Evolutionary conservation across 2,888 invertebrate genomes (phyloP).

Genomic region (Ferdinandea cuprea): DNA sequence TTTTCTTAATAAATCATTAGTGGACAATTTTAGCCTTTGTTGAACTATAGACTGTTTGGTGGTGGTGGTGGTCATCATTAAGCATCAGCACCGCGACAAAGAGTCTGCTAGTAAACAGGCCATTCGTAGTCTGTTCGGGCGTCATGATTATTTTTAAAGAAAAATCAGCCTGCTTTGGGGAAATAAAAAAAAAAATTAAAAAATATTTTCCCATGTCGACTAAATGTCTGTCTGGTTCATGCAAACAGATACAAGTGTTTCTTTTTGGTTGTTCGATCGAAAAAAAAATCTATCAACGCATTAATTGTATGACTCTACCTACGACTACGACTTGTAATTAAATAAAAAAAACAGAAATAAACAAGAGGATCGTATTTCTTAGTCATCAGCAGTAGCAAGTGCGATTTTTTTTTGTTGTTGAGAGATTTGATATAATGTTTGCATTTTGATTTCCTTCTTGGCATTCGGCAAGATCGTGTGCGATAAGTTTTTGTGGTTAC

Average conservation of each 20-base stretch:
- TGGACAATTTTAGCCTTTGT: background rate
- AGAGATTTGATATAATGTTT: background rate
- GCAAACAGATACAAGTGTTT: conserved; percentile 8
- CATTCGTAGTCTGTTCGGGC: too few species aligned
- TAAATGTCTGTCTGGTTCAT: conserved; percentile 20
- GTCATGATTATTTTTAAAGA: conserved; percentile 36
- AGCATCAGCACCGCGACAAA: conserved; percentile 14
- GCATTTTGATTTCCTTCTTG: conserved; percentile 2
- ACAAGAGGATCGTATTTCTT: conserved; percentile 26
- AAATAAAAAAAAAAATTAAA: background rate
- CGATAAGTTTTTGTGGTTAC: conserved; percentile 1
- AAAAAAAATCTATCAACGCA: background rate
- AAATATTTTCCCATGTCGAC: conserved; percentile 14
- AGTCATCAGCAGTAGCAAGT: too few species aligned
- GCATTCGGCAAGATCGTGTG: conserved; percentile 27
- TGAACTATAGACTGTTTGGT: background rate
- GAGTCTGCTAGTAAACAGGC: conserved; percentile 2
- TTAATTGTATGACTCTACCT: background rate
- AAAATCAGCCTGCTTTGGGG: conserved; percentile 11
- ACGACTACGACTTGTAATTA: background rate
- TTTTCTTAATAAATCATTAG: too few species aligned
- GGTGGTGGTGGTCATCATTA: background rate
- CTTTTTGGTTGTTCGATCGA: background rate
- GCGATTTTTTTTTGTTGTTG: background rate
- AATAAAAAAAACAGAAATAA: background rate